A percentile compares a stretch with the other conserved stretches of the same genome.
Conservation (phyloP, 1,140 invertebrate genomes). For the Drosophila neocordata region DNA sequence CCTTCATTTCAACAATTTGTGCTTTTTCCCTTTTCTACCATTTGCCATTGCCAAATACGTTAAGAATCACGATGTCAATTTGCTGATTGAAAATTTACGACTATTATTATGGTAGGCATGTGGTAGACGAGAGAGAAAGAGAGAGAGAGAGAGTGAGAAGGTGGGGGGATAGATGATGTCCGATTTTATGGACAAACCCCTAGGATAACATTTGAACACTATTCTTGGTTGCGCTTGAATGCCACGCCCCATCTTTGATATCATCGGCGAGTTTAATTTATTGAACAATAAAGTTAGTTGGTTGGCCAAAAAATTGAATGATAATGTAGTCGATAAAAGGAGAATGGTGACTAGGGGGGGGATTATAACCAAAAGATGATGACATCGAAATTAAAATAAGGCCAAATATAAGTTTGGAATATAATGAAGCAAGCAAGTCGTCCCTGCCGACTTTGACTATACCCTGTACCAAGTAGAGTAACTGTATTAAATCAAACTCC, state of each 20-base stretch:
- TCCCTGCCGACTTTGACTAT: no score
- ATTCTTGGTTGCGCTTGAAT: conserved; percentile 2
- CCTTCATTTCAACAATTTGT: conserved; percentile 18
- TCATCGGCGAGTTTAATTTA: not conserved
- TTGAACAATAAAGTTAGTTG: conserved; percentile 1
- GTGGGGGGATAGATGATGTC: not conserved
- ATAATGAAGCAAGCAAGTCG: no score
- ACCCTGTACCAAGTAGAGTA: no score
- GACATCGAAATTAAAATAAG: no score
- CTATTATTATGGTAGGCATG: conserved; percentile 4
- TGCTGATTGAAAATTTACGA: conserved; percentile 50
- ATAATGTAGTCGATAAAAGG: not conserved
- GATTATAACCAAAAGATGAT: no score
- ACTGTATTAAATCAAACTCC: no score
- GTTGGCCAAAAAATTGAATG: not conserved
- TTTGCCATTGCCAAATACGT: conserved; percentile 20
- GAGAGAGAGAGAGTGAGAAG: not conserved
- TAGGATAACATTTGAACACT: not conserved
- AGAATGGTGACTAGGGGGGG: no score
- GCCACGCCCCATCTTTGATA: not conserved
- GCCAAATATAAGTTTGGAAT: no score
- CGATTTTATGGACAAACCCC: not conserved
- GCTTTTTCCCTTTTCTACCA: not conserved
- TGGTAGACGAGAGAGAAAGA: no score
- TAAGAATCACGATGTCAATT: conserved; percentile 20